Base-by-base conservation (phyloP, 2,888 invertebrate species). In the Chymomyza caudatula region DNA sequence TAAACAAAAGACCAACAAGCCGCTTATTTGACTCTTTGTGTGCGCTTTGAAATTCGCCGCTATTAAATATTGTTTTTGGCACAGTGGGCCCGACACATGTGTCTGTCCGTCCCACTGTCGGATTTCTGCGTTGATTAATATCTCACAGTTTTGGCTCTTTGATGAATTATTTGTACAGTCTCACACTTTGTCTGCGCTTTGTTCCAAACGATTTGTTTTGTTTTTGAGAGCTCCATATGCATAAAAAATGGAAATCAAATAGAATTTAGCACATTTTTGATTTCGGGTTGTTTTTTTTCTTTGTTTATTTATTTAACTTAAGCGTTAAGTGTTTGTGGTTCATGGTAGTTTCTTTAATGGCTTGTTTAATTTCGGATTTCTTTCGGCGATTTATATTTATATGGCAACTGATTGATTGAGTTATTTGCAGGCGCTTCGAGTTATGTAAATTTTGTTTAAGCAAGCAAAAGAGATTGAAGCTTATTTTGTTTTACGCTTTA, bases 91-190 rank as follows among this genome's bases (percentile, higher is more conserved):
- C 67, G 63, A 75, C 76, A 74, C 78, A 79, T 80, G 81, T 37
- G 29, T 29, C 29, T 74, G 74, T 11, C 11, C 11, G 29, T 37
- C 29, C 11, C 6, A 11, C 11, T 37, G 29, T 51, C 51, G 17
- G 8, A 20, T 51, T 51, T 51, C 13, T 20, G 51, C 22, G 17
- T 51, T 81, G 80, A 80, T 80, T 84, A 80, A 80, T 81, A 84
- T 81, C 82, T 76, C 69, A 74, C 63, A 81, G 70, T 76, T 77
- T 82, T 71, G 68, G 73, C 66, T 74, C 78, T 84, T 76, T 84
- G 80, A 80, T 84, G 85, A 74, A 84, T 80, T 80, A 78, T 81
- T 80, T 73, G 73, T 68, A 65, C 65, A 67, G 76, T 77, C 75
- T 44, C 71, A 69, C 71, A 65, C 71, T 17, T 51, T 51, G 51